Evolutionary conservation across 2,113 vertebrate species (phyloP), one percentile per base, ranked within the genome.

Genomic region (Puffinus mauretanicus): DNA sequence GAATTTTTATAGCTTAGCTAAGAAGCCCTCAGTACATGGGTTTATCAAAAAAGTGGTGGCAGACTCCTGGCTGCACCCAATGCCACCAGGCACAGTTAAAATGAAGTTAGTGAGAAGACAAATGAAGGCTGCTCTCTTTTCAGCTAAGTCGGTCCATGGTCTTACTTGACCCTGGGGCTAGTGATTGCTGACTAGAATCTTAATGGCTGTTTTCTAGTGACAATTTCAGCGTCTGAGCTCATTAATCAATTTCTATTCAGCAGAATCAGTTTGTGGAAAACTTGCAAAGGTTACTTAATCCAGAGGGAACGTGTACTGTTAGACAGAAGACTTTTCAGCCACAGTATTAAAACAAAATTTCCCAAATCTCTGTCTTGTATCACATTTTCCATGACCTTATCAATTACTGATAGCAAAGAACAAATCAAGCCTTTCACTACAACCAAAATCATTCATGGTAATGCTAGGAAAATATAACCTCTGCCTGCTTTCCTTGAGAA

Each of bases 231-330:
- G 95, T 96, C 96, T 97, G 86, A 97, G 90, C 94, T 97, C 97
- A 95, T 97, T 96, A 97, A 95, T 97, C 92, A 96, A 96, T 96
- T 97, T 96, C 96, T 95, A 49, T 88, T 97, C 65, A 57, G 55
- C 81, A 82, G 90, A 96, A 95, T 95, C 92, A 88, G 95, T 93
- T 88, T 96, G 90, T 95, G 94, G 95, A 97, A 98, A 98, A 97
- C 97, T 97, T 92, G 60, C 96, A 98, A 67, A 97, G 96, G 97
- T 97, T 98, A 97, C 95, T 97, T 95, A 94, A 96, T 96, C 97
- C 88, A 83, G 92, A 81, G 97, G 93, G 93, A 94, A 55, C 27
- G 0, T 60, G 70, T 79, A 72, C 70, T 44, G 85, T 85, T 87
- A 97, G 95, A 97, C 57, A 96, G 55, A 97, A 97, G 90, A 90